Percentiles rank a stretch among this genome's conserved stretches.
These are phyloP conservation scores for Momotus momota DNA, from an alignment of 2,797 vertebrate species.

Conservation along the genomic window DNA sequence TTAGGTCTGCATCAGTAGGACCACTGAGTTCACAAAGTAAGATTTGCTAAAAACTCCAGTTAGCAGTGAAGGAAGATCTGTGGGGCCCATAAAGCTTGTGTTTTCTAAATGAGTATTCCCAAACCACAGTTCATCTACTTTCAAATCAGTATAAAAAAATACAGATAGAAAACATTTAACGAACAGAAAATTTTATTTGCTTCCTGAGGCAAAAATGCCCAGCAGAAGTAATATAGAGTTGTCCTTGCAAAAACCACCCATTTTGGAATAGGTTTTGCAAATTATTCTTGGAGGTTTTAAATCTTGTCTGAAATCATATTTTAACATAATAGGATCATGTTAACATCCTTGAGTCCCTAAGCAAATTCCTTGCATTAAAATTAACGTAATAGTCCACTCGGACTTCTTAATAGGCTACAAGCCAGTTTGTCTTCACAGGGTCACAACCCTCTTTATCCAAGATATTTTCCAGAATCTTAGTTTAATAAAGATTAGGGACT, in stretches of 20 bases:
- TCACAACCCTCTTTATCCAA: not conserved
- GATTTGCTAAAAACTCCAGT: not conserved
- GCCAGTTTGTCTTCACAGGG: not conserved
- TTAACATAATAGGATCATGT: not conserved
- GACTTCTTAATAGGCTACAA: not conserved
- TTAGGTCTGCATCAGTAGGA: not conserved
- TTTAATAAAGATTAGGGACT: not conserved
- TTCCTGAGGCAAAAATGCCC: not conserved
- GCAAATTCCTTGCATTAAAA: not conserved
- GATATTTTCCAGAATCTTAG: not conserved
- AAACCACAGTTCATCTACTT: not conserved
- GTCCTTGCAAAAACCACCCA: not conserved
- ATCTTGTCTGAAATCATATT: not conserved
- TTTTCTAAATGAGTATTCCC: not conserved
- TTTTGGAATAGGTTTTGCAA: not conserved
- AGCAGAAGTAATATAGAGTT: not conserved
- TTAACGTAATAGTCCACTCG: not conserved
- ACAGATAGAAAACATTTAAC: not conserved
- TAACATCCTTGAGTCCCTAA: not conserved
- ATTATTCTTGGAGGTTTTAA: not conserved
- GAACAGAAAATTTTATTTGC: not conserved
- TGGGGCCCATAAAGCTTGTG: not conserved
- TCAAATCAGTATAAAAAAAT: not conserved
- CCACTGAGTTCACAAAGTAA: not conserved
- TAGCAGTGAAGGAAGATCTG: not conserved